Conservation (phyloP, 1,140 invertebrate genomes). For the Hestina assimilis region DNA sequence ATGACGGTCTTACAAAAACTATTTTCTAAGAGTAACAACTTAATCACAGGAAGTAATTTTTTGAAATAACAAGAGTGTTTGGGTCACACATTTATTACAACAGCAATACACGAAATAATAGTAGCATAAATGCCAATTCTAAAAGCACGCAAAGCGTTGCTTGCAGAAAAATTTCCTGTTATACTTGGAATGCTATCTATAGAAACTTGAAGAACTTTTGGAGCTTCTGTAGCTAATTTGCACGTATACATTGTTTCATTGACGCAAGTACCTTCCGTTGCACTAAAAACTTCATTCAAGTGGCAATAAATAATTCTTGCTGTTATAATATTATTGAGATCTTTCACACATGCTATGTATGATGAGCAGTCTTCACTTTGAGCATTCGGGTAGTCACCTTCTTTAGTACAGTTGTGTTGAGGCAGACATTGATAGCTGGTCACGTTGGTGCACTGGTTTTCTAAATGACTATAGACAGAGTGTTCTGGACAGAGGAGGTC, state of each 20-base stretch:
- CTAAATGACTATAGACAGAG: slow-evolving; percentile 54
- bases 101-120: not conserved
- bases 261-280: slow-evolving; percentile 35
- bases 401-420: slow-evolving; percentile 41
- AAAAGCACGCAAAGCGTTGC: not conserved
- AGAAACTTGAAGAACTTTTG: slow-evolving; percentile 24
- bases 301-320: slow-evolving; percentile 51
- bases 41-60: slow-evolving; percentile 4
- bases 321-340: slow-evolving; percentile 36
- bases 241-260: slow-evolving; percentile 39
- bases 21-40: not conserved
- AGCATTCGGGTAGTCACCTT: slow-evolving; percentile 39
- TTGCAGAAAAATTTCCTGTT: slow-evolving; percentile 26
- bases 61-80: not conserved
- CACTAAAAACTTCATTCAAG: slow-evolving; percentile 35
- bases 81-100: slow-evolving; percentile 13
- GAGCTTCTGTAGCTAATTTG: slow-evolving; percentile 13
- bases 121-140: slow-evolving; percentile 3
- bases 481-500: slow-evolving; percentile 51
- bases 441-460: slow-evolving; percentile 54
- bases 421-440: slow-evolving; percentile 51
- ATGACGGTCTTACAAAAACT: not conserved
- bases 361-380: slow-evolving; percentile 32
- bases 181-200: slow-evolving; percentile 13
- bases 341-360: slow-evolving; percentile 51